phyloP scores from a whole-genome alignment of 2,888 invertebrate genomes.

The Parnassius glacialis region DNA sequence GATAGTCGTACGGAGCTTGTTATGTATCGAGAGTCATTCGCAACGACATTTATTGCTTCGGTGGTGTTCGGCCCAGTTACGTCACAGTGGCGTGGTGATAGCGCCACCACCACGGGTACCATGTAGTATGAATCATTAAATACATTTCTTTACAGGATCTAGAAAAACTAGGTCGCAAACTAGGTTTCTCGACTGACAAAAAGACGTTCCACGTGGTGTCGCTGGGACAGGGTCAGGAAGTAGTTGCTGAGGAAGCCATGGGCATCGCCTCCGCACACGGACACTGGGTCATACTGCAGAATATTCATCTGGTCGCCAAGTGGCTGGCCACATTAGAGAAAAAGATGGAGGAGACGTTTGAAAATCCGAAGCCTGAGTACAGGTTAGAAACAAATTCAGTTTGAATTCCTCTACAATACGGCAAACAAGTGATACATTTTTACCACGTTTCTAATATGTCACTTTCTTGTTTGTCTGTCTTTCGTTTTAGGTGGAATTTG shows the following conservation, averaged over 20 bases:
- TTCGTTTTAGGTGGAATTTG: too few relatives aligned
- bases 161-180: constrained; percentile 89
- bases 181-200: constrained; percentile 89
- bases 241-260: constrained; percentile 94
- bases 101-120: too few relatives aligned
- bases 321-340: constrained; percentile 95
- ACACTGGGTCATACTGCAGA: constrained; percentile 96
- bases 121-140: too few relatives aligned
- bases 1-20: too few relatives aligned
- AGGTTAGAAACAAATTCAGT: constrained; percentile 44
- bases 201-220: constrained; percentile 96
- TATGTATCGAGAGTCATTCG: too few relatives aligned
- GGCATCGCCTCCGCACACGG: constrained; percentile 87
- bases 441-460: not conserved
- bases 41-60: too few relatives aligned
- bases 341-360: constrained; percentile 91
- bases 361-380: constrained; percentile 83
- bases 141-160: constrained; percentile 82
- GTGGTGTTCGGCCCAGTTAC: too few relatives aligned
- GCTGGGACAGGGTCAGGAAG: constrained; percentile 96
- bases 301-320: constrained; percentile 93
- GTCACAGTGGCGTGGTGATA: too few relatives aligned
- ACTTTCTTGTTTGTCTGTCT: too few relatives aligned
- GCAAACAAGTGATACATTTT: too few relatives aligned
- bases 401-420: too few relatives aligned